A percentile compares a stretch with the other conserved stretches of the same genome.
phyloP scores from a whole-genome alignment of 2,888 invertebrate species.

The Leptinotarsa rubiginosa region DNA sequence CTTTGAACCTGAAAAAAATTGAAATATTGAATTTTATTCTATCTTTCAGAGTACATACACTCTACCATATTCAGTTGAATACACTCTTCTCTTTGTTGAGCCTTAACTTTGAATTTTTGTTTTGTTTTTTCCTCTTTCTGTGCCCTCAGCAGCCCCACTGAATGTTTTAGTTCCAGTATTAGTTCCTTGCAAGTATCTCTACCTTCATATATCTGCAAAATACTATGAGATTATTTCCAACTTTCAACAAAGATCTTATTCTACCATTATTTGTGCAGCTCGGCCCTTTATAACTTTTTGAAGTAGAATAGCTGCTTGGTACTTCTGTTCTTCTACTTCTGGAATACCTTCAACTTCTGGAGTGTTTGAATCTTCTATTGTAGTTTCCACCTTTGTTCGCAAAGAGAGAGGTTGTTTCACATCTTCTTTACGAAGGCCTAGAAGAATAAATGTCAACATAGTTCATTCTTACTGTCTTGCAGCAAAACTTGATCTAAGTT shows the following conservation, averaged over 20 bases:
- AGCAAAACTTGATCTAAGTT: not conserved
- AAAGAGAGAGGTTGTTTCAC: constrained; percentile 50
- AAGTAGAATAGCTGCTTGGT: constrained; percentile 72
- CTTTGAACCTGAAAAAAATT: constrained; percentile 66
- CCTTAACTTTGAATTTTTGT: constrained; percentile 57
- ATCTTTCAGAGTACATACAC: constrained; percentile 1
- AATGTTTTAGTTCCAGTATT: constrained; percentile 78
- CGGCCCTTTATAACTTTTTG: constrained; percentile 79
- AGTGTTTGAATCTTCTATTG: constrained; percentile 50
- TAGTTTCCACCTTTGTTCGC: constrained; percentile 52
- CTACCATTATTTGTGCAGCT: constrained; percentile 78
- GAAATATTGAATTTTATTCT: not conserved
- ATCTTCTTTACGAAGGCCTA: constrained; percentile 49
- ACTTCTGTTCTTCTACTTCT: constrained; percentile 64
- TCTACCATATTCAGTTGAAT: constrained; percentile 52
- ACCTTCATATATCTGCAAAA: constrained; percentile 76
- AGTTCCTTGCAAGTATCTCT: constrained; percentile 76
- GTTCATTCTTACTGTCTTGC: not conserved
- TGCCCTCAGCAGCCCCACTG: constrained; percentile 73
- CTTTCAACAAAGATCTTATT: constrained; percentile 15
- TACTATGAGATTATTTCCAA: not conserved
- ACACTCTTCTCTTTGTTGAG: constrained; percentile 60
- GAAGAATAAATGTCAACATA: constrained; percentile 18
- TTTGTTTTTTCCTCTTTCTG: constrained; percentile 63
- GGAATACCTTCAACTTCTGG: constrained; percentile 58